Percentiles rank a stretch among this genome's conserved stretches.
phyloP scores from a whole-genome alignment of 64 coral and sea anemone species.

The Astreopora myriophthalma region DNA sequence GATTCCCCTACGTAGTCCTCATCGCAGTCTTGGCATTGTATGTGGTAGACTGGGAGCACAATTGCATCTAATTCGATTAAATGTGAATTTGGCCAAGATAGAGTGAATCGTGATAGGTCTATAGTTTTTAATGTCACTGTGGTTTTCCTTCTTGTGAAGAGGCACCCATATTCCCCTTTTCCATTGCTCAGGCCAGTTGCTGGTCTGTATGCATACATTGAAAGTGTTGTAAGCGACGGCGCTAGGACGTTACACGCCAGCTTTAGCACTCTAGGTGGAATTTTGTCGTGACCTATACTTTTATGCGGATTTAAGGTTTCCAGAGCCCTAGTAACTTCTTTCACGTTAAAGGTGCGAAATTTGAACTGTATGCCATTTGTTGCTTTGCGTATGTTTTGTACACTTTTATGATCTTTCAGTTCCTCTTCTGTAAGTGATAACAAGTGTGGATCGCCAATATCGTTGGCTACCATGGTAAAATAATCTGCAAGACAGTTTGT shows the following conservation, averaged over 20 bases:
- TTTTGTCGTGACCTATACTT: constrained; percentile 1
- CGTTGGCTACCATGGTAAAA: neutral
- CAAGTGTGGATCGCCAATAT: neutral
- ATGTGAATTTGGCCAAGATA: too few species aligned
- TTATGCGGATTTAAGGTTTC: neutral
- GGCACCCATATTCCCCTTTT: constrained; percentile 21
- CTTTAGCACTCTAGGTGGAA: neutral
- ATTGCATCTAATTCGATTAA: too few species aligned
- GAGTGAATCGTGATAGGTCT: constrained; percentile 44
- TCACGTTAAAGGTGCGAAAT: neutral
- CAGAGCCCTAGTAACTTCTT: neutral
- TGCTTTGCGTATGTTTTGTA: neutral
- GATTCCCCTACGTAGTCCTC: too few species aligned
- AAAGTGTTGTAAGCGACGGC: neutral
- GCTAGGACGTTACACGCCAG: neutral
- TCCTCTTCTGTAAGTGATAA: neutral
- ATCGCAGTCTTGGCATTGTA: too few species aligned
- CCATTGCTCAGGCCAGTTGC: neutral
- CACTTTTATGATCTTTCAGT: neutral
- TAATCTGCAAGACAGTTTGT: neutral
- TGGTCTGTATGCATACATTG: neutral
- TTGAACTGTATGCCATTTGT: neutral
- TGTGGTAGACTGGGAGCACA: too few species aligned
- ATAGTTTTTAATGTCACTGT: constrained; percentile 5
- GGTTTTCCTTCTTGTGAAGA: neutral